phyloP scores from a whole-genome alignment of 1,140 invertebrate genomes.

The Akabosia matsudoensis region DNA sequence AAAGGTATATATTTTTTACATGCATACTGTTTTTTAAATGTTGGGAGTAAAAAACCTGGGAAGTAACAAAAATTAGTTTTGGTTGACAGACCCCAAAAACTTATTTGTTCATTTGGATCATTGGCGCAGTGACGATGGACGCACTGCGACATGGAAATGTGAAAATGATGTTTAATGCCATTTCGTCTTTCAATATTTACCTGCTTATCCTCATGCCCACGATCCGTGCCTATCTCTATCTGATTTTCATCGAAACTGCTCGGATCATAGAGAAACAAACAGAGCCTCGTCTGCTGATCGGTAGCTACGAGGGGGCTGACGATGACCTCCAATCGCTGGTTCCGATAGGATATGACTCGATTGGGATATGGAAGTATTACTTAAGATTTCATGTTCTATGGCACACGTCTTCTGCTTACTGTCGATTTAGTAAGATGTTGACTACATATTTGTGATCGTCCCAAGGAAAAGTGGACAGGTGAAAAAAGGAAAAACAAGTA shows the following conservation, averaged over 20 bases:
- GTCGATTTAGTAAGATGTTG: conserved; percentile 9
- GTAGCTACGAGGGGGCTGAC: conserved; percentile 13
- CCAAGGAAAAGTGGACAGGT: not conserved
- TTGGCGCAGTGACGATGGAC: conserved; percentile 9
- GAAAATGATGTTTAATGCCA: conserved; percentile 29
- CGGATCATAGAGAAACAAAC: conserved; percentile 27
- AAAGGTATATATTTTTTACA: conserved; percentile 6
- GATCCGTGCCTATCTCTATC: conserved; percentile 21
- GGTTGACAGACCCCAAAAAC: conserved; percentile 15
- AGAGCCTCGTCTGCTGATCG: not conserved
- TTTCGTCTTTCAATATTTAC: conserved; percentile 27
- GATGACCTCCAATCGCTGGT: not conserved
- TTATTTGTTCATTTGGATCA: conserved; percentile 25
- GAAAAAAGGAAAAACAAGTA: too few relatives aligned
- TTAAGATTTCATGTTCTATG: not conserved
- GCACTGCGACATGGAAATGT: conserved; percentile 26
- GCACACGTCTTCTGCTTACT: not conserved
- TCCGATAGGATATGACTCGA: not conserved
- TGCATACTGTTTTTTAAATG: not conserved
- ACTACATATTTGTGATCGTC: not conserved
- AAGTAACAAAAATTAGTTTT: not conserved
- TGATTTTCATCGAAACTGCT: conserved; percentile 28
- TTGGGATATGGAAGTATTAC: conserved; percentile 12
- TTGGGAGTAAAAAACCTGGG: not conserved
- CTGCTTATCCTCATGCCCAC: conserved; percentile 28